These are phyloP conservation scores for Ramphastos sulfuratus DNA, from an alignment of 2,113 vertebrate species.

Conservation along the genomic window DNA sequence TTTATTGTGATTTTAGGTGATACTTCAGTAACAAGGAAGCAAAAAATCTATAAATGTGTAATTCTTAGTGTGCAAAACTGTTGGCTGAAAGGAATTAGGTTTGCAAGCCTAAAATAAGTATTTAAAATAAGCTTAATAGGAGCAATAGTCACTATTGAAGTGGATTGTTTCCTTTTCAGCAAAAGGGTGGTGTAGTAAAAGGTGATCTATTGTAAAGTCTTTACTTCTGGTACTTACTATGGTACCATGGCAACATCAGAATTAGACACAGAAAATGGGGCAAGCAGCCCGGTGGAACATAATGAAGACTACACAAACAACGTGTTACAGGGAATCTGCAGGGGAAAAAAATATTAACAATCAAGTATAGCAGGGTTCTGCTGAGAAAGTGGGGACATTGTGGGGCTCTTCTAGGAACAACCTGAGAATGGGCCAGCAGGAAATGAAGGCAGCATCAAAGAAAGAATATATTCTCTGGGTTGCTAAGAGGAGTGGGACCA, in stretches of 20 bases:
- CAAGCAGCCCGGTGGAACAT: background rate
- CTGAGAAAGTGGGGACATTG: background rate
- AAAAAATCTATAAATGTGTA: background rate
- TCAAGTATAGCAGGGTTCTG: background rate
- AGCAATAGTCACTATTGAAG: background rate
- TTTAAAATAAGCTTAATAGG: background rate
- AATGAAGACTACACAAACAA: conserved; percentile 2
- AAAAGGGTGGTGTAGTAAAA: background rate
- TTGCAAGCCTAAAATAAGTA: background rate
- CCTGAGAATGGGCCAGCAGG: background rate
- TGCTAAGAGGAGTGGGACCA: background rate
- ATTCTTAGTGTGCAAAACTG: background rate
- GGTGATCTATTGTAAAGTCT: background rate
- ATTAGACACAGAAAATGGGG: conserved; percentile 48
- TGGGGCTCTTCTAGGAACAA: background rate
- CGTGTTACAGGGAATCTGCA: background rate
- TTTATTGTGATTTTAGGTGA: background rate
- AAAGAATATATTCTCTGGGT: background rate
- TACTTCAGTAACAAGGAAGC: background rate
- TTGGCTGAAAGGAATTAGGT: background rate
- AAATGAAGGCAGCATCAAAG: background rate
- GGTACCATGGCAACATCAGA: conserved; percentile 61
- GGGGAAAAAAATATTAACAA: background rate
- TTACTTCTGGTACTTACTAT: conserved; percentile 17
- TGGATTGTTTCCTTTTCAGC: background rate